These are phyloP conservation scores for Zosterops hypoxanthus DNA, from an alignment of 2,113 vertebrate species.

Conservation along the genomic window DNA sequence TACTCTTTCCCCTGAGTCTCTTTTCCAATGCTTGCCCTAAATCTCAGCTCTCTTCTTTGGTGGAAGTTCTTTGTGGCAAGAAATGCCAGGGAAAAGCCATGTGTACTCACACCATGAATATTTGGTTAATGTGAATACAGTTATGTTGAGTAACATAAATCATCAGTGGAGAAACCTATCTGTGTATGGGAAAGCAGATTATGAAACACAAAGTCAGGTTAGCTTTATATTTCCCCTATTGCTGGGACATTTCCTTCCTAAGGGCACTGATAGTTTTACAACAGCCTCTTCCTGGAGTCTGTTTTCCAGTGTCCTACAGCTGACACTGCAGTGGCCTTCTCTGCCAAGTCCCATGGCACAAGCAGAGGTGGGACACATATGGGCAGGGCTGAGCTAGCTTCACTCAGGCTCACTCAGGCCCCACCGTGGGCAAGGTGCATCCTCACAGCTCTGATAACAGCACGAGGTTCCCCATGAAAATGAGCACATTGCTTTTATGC, in stretches of 20 bases:
- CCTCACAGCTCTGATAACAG: not conserved
- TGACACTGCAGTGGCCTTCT: not conserved
- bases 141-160: not conserved
- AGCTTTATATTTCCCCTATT: not conserved
- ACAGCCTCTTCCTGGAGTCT: not conserved
- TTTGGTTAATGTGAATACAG: not conserved
- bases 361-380: not conserved
- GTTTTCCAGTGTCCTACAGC: not conserved
- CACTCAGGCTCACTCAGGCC: not conserved
- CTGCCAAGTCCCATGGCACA: not conserved
- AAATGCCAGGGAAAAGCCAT: not conserved
- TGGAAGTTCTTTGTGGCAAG: not conserved
- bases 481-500: not conserved
- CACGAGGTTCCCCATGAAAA: not conserved
- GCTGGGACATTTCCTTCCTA: not conserved
- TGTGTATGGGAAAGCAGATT: not conserved
- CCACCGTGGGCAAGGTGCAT: not conserved
- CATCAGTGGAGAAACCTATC: not conserved
- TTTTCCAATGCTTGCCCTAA: not conserved
- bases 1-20: not conserved
- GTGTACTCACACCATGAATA: not conserved
- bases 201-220: not conserved
- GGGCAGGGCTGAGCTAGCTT: not conserved
- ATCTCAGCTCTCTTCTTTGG: not conserved
- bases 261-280: not conserved